Percentiles rank a stretch among this genome's conserved stretches.
These are phyloP conservation scores for Illadopsis cleaveri DNA, from an alignment of 2,113 vertebrate genomes.

Conservation along the genomic window DNA sequence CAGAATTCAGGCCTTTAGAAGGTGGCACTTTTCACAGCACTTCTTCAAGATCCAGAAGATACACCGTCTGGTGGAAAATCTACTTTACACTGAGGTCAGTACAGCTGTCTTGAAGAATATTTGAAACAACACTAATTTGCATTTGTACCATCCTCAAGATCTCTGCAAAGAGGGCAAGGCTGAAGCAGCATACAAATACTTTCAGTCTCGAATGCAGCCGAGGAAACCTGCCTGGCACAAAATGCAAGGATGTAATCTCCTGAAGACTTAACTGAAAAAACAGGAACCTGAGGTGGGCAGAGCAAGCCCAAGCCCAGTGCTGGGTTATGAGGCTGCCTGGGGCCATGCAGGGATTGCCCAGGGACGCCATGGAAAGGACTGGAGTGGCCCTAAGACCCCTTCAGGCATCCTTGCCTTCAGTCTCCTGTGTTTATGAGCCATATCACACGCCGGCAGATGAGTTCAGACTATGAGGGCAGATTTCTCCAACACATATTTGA, in stretches of 20 bases:
- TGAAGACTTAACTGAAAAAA: background rate
- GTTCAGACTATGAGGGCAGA: background rate
- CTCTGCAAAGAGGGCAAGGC: background rate
- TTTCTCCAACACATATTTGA: background rate
- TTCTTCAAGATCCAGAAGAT: background rate
- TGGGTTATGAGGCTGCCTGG: background rate
- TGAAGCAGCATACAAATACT: background rate
- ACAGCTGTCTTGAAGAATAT: background rate
- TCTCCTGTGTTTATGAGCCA: background rate
- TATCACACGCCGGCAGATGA: rapidly evolving
- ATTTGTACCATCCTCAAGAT: background rate
- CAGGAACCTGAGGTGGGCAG: background rate
- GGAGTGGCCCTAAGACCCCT: background rate
- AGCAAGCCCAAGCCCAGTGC: background rate
- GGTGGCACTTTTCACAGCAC: background rate
- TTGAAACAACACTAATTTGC: background rate
- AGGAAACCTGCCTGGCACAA: background rate
- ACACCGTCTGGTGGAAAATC: background rate
- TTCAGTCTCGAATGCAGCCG: background rate
- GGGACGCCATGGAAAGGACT: background rate
- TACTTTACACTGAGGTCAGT: background rate
- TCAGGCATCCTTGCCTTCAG: rapidly evolving
- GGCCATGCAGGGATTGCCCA: background rate
- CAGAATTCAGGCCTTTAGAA: background rate
- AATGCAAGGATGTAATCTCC: background rate